Evolutionary conservation across 2,797 vertebrate genomes (phyloP), one percentile per base, ranked within the genome.

Genomic region (Lepilemur septentrionalis): DNA sequence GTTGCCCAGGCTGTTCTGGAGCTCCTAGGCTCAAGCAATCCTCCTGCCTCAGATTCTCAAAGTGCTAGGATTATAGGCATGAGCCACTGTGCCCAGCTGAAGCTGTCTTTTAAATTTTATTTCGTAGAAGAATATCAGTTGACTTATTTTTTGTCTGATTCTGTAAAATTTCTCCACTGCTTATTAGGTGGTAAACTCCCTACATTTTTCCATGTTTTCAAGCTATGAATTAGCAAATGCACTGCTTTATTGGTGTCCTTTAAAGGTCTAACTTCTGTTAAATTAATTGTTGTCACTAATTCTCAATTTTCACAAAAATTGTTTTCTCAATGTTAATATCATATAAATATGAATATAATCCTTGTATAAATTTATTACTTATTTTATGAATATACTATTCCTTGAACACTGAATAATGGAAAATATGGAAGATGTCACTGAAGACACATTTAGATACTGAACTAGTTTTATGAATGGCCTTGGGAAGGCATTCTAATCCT

Each of bases 201-300:
- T 89, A 35, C 3, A 5, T 86, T 38, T 81, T 89, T 8, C 57
- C 8, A 43, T 0, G 10, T 75, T 63, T 75, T 75, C 14, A 35
- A 67, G 12, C 90, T 38, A 55, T 79, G 28, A 70, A 65, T 57
- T 81, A 81, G 4, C 50, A 93, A 83, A 65, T 72, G 93, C 7
- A 46, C 15, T 9, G n/a, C 23, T 67, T 59, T 82, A 50, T 7
- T 87, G 52, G 25, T 86, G 4, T 30, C 28, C 59, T 95, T 95
- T 52, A 88, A 84, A 92, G 14, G 20, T 43, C 7, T 73, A 67
- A 72, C 11, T 83, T 81, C 10, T 63, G 50, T 59, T 82, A 89
- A 78, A 73, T 73, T 73, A 89, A n/a, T 76, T 79, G 89, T 67
- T 88, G 30, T 93, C 43, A 59, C 28, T 81, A 46, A 96, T 82